Conservation (phyloP, 2,797 vertebrate species). For the Lophura swinhoii region DNA sequence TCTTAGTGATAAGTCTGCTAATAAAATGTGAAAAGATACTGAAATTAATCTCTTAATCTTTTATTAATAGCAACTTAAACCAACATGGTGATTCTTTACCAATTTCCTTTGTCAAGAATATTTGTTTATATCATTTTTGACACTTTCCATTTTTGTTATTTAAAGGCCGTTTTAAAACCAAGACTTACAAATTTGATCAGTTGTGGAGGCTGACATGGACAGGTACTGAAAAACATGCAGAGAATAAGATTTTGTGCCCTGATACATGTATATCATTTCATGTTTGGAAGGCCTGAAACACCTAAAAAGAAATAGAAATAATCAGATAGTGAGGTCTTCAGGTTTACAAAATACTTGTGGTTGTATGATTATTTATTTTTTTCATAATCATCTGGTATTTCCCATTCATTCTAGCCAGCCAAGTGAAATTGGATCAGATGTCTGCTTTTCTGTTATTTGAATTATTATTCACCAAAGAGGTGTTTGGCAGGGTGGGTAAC, state of each 20-base stretch:
- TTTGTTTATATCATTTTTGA: slow-evolving; percentile 10
- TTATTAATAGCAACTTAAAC: slow-evolving; percentile 9
- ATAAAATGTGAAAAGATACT: not conserved
- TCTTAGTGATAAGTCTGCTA: not conserved
- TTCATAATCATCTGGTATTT: not conserved
- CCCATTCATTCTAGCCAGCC: not conserved
- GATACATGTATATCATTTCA: not conserved
- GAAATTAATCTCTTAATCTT: not conserved
- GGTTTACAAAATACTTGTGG: not conserved
- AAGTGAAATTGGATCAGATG: not conserved
- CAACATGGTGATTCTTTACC: not conserved
- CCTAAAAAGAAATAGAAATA: not conserved
- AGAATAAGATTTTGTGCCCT: not conserved
- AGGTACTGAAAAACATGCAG: not conserved
- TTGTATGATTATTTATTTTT: not conserved
- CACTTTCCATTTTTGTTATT: slow-evolving; percentile 31
- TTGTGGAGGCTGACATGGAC: not conserved
- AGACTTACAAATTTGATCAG: not conserved
- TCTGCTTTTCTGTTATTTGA: slow-evolving; percentile 1
- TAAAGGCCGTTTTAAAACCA: not conserved
- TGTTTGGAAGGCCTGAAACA: not conserved
- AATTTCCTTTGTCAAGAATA: not conserved
- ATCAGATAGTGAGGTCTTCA: not conserved
- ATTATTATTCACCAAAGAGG: slow-evolving; percentile 23
- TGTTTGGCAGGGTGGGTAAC: slow-evolving; percentile 9